These are phyloP conservation scores for Betta splendens DNA, from an alignment of 2,797 vertebrate species.

Conservation along the genomic window DNA sequence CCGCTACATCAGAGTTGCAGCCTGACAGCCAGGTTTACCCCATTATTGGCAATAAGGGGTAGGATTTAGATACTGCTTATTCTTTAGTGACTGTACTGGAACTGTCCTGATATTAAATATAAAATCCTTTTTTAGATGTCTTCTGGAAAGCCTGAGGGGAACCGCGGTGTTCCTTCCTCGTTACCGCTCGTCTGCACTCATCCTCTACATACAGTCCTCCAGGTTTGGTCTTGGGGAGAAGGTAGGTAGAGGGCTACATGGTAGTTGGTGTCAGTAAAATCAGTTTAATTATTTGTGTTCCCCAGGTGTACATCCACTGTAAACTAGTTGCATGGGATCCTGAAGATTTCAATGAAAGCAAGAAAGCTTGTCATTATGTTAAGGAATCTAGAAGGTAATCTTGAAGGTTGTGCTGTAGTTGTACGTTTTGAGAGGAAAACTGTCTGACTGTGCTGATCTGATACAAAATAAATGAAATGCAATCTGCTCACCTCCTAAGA, in stretches of 20 bases:
- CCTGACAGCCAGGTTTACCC: slow-evolving; percentile 62
- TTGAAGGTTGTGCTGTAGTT: neutral
- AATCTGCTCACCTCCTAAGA: too few species aligned
- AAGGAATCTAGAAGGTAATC: slow-evolving; percentile 67
- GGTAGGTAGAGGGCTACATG: slow-evolving; percentile 70
- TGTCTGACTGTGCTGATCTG: neutral
- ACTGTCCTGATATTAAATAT: neutral
- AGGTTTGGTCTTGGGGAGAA: slow-evolving; percentile 63
- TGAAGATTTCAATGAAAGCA: slow-evolving; percentile 16
- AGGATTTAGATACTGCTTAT: neutral
- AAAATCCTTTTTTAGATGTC: slow-evolving; percentile 68
- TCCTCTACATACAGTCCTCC: slow-evolving; percentile 77
- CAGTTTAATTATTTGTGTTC: neutral
- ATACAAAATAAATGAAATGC: too few species aligned
- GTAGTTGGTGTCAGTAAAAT: rapidly evolving
- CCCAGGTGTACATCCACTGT: slow-evolving; percentile 86
- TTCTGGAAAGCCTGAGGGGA: slow-evolving; percentile 70
- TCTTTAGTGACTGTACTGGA: rapidly evolving
- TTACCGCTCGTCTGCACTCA: slow-evolving; percentile 70
- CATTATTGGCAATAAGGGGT: slow-evolving; percentile 83
- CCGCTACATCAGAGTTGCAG: slow-evolving; percentile 30
- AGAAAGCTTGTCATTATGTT: slow-evolving; percentile 83
- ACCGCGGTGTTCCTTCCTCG: slow-evolving; percentile 76
- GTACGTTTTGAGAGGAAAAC: neutral
- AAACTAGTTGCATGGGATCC: slow-evolving; percentile 80